Base-by-base conservation (phyloP, 2,888 invertebrate species). In the Heliconius charithonia region DNA sequence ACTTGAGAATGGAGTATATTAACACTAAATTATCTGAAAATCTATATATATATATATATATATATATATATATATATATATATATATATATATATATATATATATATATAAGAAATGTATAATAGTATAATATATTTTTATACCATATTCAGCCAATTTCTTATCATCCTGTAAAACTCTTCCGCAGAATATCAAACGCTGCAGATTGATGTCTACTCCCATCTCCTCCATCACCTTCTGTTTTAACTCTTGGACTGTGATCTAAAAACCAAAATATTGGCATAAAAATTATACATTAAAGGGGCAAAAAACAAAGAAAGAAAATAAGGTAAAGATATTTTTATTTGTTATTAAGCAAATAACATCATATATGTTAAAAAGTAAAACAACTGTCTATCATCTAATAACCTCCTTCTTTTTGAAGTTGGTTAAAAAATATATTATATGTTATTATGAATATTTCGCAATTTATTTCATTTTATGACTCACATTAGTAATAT, bases 161-260 rank as follows among this genome's bases (percentile, higher is more conserved):
- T 97, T 97, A 22, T 97, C 98, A 95, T 99, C 98, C 87, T 97
- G 97, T 75, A 99, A 94, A 41, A 99, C 98, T 90, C 98, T 96
- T n/a, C 99, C 99, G 89, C 98, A 98, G 90, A 98, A 99, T 85
- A 99, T 99, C 63, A 99, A 96, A 79, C 99, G 96, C 89, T 99
- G 99, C 72, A 97, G 96, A 81, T 97, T 97, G 12, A 97, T 96
- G 37, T 97, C 96, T 84, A 99, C 97, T 79, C 96, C 96, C 83
- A 99, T 97, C 82, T 97, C 96, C 75, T 97, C 97, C 7, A 96
- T 96, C 82, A 98, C 97, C 84, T 96, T 96, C 84, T 97, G 96
- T 90, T 98, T 98, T 86, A 98, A 97, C 88, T 97, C 96, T 79
- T 96, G 96, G 75, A 98, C 97, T 59, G 98, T 98, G 80, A 96